These are phyloP conservation scores for Pomatostomus ruficeps DNA, from an alignment of 2,113 vertebrate genomes.

Conservation along the genomic window DNA sequence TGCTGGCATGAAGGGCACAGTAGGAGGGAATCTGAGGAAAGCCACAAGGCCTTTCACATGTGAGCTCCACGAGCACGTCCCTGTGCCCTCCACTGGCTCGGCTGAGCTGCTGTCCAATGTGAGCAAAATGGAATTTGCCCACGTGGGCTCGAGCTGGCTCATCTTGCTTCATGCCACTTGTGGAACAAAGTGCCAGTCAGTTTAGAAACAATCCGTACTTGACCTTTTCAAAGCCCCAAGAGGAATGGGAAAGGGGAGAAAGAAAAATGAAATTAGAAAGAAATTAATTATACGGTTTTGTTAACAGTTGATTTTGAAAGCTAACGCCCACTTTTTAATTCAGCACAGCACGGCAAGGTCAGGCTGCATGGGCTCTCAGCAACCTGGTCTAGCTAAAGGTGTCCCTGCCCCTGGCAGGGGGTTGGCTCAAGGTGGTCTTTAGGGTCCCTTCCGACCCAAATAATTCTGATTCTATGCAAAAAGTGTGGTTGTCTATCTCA, in stretches of 20 bases:
- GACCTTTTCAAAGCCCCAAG: background rate
- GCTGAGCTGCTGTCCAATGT: background rate
- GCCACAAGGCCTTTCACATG: background rate
- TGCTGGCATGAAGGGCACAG: background rate
- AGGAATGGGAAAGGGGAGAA: background rate
- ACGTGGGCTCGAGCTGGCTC: background rate
- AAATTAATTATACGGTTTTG: background rate
- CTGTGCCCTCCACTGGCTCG: background rate
- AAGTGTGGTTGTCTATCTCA: slow-evolving; percentile 4
- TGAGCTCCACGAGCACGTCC: fast-evolving
- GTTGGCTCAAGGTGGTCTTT: background rate
- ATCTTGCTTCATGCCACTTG: background rate
- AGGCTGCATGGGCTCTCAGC: background rate
- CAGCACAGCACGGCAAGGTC: background rate
- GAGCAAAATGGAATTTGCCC: background rate
- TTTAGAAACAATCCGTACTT: background rate
- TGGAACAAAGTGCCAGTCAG: background rate
- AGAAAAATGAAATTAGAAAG: background rate
- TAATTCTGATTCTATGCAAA: background rate
- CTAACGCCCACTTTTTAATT: background rate
- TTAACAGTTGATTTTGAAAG: slow-evolving; percentile 34
- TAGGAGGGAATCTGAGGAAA: background rate
- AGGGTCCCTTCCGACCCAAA: background rate
- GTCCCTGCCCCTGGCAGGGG: background rate
- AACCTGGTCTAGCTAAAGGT: background rate